A percentile compares a stretch with the other conserved stretches of the same genome.
Evolutionary conservation across 2,888 invertebrate species (phyloP).

Genomic region (Sicus ferrugineus): DNA sequence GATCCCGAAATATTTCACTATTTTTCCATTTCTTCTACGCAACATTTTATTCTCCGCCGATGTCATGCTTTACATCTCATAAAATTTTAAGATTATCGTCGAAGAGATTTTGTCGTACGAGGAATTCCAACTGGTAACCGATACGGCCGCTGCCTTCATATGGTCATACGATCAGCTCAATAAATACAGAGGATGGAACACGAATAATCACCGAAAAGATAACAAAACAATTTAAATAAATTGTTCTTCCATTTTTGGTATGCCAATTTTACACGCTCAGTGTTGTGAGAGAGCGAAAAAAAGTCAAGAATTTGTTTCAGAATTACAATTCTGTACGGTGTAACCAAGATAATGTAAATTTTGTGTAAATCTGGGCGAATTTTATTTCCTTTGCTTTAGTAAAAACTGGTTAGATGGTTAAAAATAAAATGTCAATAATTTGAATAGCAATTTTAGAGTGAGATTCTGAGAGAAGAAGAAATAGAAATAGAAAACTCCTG

Average conservation of each 20-base stretch:
- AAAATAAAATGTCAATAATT: no score
- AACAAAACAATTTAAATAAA: constrained; percentile 31
- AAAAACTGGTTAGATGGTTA: no score
- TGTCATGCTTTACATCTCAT: not conserved
- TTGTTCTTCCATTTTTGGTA: constrained; percentile 13
- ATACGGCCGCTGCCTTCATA: not conserved
- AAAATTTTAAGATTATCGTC: constrained; percentile 15
- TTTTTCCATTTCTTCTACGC: not conserved
- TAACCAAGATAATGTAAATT: no score
- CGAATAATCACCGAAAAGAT: not conserved
- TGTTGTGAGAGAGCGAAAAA: no score
- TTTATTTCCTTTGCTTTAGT: no score
- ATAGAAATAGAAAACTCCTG: no score
- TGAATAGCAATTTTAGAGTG: no score
- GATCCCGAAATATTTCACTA: no score
- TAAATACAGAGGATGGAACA: constrained; percentile 11
- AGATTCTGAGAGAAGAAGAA: no score
- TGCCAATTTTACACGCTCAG: not conserved
- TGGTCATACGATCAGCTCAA: constrained; percentile 24
- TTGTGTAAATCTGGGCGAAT: no score
- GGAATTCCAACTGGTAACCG: not conserved
- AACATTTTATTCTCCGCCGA: not conserved
- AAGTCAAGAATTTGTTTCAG: no score
- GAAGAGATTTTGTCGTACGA: not conserved
- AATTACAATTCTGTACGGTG: no score